These are phyloP conservation scores for Diploscapter pachys DNA, from an alignment of 1,140 invertebrate genomes.

Conservation along the genomic window DNA sequence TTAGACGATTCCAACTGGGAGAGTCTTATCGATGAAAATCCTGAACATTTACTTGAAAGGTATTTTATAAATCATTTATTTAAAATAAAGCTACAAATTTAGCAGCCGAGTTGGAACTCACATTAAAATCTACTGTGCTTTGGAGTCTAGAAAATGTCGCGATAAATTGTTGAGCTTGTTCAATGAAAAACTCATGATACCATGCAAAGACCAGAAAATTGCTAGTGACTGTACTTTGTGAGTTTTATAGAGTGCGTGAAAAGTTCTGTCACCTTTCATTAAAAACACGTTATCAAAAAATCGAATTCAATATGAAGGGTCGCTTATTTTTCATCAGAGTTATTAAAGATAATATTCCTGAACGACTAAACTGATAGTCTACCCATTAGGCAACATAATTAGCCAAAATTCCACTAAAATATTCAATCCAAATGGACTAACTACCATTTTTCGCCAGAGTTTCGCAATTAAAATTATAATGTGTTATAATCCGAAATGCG, in stretches of 20 bases:
- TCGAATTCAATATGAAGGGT: too few relatives aligned
- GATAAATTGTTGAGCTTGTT: neutral
- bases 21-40: conserved; percentile 2
- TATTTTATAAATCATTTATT: neutral
- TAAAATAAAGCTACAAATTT: neutral
- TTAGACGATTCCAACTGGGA: neutral
- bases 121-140: conserved; percentile 2
- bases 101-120: neutral
- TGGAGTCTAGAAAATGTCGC: conserved; percentile 3
- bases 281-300: too few relatives aligned
- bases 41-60: neutral
- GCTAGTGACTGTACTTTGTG: conserved; percentile 6
- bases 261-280: too few relatives aligned
- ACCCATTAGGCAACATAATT: too few relatives aligned
- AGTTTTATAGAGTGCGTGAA: neutral
- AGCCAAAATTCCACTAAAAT: too few relatives aligned
- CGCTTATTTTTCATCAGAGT: neutral
- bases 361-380: too few relatives aligned
- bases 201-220: conserved; percentile 1
- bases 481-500: too few relatives aligned
- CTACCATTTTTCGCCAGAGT: too few relatives aligned
- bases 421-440: too few relatives aligned
- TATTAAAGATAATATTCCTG: neutral
- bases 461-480: too few relatives aligned
- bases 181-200: conserved; percentile 3